Evolutionary conservation across 2,888 invertebrate species (phyloP).

Genomic region (Ormyrus pomaceus): DNA sequence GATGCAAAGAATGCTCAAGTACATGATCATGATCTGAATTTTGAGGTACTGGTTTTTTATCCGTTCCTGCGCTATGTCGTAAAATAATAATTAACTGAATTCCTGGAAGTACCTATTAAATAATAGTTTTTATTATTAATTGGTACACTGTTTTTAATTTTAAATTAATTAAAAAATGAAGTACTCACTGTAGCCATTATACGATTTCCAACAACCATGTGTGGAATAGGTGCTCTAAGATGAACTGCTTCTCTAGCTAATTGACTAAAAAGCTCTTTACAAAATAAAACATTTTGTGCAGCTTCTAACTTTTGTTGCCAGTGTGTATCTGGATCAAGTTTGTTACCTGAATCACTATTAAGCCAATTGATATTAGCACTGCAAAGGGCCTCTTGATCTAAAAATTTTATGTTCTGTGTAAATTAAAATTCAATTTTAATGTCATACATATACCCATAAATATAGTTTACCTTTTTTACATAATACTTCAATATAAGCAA

Average conservation of each 20-base stretch:
- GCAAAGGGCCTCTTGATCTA: constrained; percentile 93
- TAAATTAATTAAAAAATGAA: neutral
- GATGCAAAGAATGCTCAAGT: constrained; percentile 96
- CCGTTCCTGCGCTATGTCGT: constrained; percentile 88
- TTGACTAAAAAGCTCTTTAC: constrained; percentile 96
- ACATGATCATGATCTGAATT: constrained; percentile 94
- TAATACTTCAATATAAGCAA: constrained; percentile 96
- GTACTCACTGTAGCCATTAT: constrained; percentile 91
- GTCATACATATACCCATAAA: no score
- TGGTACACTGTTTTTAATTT: neutral
- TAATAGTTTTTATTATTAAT: constrained; percentile 31
- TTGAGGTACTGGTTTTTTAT: constrained; percentile 77
- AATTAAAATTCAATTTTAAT: neutral
- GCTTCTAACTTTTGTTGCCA: constrained; percentile 98
- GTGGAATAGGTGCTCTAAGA: constrained; percentile 93
- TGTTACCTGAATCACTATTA: constrained; percentile 83
- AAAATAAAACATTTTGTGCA: constrained; percentile 97
- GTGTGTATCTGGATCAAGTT: constrained; percentile 86
- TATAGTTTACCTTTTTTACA: constrained; percentile 88
- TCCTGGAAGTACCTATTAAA: constrained; percentile 87
- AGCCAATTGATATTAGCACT: constrained; percentile 88
- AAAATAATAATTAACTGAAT: constrained; percentile 94
- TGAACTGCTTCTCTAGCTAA: constrained; percentile 96
- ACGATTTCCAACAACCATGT: constrained; percentile 97
- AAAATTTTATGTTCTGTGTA: constrained; percentile 27